Percentiles rank a stretch among this genome's conserved stretches.
Evolutionary conservation across 2,797 vertebrate genomes (phyloP).

Genomic region (Poeciliopsis gracilis): DNA sequence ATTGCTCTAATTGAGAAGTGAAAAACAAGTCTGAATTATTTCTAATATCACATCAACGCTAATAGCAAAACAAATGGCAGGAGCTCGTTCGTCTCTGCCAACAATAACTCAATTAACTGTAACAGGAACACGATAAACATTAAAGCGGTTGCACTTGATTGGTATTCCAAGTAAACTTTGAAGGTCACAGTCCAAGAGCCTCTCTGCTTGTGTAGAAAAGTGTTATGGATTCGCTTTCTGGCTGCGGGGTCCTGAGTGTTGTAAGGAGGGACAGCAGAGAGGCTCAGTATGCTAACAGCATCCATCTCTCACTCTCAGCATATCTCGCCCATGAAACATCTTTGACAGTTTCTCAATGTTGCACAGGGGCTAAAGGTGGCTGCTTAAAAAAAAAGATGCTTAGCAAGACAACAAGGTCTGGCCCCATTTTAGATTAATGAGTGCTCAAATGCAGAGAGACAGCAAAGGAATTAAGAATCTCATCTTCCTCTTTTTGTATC

Average conservation of each 20-base stretch:
- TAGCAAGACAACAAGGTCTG: constrained; percentile 76
- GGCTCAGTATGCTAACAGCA: constrained; percentile 73
- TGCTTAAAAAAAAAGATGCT: constrained; percentile 69
- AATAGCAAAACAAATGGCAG: constrained; percentile 61
- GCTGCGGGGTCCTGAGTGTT: constrained; percentile 40
- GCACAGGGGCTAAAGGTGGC: constrained; percentile 71
- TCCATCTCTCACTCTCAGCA: constrained; percentile 58
- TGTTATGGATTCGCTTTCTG: constrained; percentile 55
- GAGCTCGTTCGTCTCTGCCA: constrained; percentile 49
- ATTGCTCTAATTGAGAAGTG: constrained; percentile 69
- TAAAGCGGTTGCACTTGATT: constrained; percentile 43
- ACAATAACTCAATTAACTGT: constrained; percentile 61
- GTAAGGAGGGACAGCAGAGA: constrained; percentile 39
- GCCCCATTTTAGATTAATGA: constrained; percentile 81
- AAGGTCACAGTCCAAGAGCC: constrained; percentile 64
- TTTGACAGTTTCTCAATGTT: constrained; percentile 71
- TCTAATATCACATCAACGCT: constrained; percentile 55
- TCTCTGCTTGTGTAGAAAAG: constrained; percentile 44
- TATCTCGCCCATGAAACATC: constrained; percentile 61
- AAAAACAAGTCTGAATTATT: constrained; percentile 58
- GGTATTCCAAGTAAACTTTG: constrained; percentile 59
- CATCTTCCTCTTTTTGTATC: constrained; percentile 60
- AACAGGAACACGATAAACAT: constrained; percentile 40
- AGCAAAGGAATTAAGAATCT: constrained; percentile 82
- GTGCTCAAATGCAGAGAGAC: constrained; percentile 83